A percentile compares a stretch with the other conserved stretches of the same genome.
phyloP scores from a whole-genome alignment of 2,113 vertebrate species.

The Rhodinocichla rosea region DNA sequence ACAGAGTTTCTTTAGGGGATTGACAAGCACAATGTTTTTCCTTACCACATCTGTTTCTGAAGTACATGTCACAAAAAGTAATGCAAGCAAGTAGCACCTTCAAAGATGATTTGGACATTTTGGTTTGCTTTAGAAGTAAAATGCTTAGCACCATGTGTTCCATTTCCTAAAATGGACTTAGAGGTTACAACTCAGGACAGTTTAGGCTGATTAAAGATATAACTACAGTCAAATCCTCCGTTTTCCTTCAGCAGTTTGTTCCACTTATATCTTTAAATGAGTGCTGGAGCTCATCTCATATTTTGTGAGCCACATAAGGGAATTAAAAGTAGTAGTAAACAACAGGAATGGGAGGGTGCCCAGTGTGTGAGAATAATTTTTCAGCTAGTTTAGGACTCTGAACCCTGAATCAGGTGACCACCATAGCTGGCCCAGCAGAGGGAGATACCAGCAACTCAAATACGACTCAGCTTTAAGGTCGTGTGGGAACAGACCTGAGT shows the following conservation, averaged over 20 bases:
- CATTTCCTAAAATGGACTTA: not conserved
- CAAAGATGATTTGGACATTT: not conserved
- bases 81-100: not conserved
- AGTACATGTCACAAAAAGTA: not conserved
- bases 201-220: not conserved
- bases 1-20: not conserved
- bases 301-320: not conserved
- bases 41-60: not conserved
- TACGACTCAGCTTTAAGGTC: not conserved
- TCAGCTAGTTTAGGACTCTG: not conserved
- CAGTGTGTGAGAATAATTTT: not conserved
- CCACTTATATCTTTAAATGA: not conserved
- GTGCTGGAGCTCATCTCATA: not conserved
- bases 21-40: not conserved
- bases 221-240: not conserved
- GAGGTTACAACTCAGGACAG: not conserved
- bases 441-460: not conserved
- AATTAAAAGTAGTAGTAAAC: not conserved
- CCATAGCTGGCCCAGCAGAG: not conserved
- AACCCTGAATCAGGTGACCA: not conserved
- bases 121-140: not conserved
- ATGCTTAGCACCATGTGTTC: not conserved
- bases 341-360: not conserved
- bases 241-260: not conserved
- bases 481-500: not conserved